These are phyloP conservation scores for Acanthosepion lycidas DNA, from an alignment of 2,888 invertebrate species.

Conservation along the genomic window DNA sequence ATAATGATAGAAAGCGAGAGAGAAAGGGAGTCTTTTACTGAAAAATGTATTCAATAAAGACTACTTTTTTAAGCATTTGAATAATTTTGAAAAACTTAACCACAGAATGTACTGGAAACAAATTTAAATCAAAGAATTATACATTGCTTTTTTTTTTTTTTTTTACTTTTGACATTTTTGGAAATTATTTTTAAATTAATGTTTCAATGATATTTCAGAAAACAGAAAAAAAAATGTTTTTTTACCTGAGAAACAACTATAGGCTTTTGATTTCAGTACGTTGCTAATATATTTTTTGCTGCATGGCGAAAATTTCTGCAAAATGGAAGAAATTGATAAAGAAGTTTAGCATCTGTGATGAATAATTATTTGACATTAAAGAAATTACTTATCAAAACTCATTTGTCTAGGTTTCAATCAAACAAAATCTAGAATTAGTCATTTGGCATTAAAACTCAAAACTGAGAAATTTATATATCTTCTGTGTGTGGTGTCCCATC, in stretches of 20 bases:
- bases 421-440: background rate
- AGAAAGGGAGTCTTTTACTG: no score
- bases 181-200: background rate
- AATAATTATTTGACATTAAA: background rate
- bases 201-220: background rate
- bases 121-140: background rate
- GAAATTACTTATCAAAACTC: background rate
- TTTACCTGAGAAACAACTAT: conserved; percentile 73
- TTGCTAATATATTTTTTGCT: conserved; percentile 92
- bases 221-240: conserved; percentile 3
- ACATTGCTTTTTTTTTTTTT: background rate
- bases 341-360: background rate
- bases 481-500: no score
- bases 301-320: conserved; percentile 94
- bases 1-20: no score
- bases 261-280: conserved; percentile 92
- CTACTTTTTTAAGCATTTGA: no score
- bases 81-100: no score
- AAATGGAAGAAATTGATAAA: conserved; percentile 56
- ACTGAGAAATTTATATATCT: no score
- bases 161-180: background rate
- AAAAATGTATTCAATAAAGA: no score
- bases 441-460: no score
- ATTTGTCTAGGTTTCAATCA: background rate
- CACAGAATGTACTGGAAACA: background rate